Evolutionary conservation across 2,797 vertebrate species (phyloP).

Genomic region (Pampus argenteus): DNA sequence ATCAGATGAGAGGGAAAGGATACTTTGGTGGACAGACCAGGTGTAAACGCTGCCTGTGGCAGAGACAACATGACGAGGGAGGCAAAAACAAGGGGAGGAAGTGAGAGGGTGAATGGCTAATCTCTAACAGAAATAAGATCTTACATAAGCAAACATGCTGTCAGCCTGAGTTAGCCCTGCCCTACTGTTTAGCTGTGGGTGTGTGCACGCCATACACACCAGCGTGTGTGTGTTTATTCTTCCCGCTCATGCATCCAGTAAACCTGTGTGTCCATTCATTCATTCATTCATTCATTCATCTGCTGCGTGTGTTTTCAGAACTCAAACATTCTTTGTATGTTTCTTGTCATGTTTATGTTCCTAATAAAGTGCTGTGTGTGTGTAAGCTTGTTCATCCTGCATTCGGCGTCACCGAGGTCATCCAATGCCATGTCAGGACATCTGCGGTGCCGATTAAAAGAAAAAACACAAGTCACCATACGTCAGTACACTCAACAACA

Average conservation of each 20-base stretch:
- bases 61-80: slow-evolving; percentile 32
- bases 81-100: slow-evolving; percentile 35
- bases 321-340: not conserved
- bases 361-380: too few species aligned
- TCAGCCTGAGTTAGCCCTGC: slow-evolving; percentile 68
- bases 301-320: slow-evolving; percentile 21
- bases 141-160: slow-evolving; percentile 79
- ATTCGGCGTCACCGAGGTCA: slow-evolving; percentile 3
- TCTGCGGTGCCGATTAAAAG: slow-evolving; percentile 7
- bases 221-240: slow-evolving; percentile 35
- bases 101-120: slow-evolving; percentile 75
- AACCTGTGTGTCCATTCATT: slow-evolving; percentile 55
- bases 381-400: not conserved
- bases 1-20: slow-evolving; percentile 23
- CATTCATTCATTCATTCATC: slow-evolving; percentile 65
- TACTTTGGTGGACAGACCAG: slow-evolving; percentile 26
- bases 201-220: slow-evolving; percentile 41
- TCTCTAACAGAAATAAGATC: slow-evolving; percentile 83
- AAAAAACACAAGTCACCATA: slow-evolving; percentile 38
- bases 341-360: too few species aligned
- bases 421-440: slow-evolving; percentile 36
- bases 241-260: slow-evolving; percentile 49
- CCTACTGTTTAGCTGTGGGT: slow-evolving; percentile 60
- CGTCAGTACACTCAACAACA: slow-evolving; percentile 26
- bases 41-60: slow-evolving; percentile 36